phyloP scores from a whole-genome alignment of 2,888 invertebrate species.

The Euproctis similis region DNA sequence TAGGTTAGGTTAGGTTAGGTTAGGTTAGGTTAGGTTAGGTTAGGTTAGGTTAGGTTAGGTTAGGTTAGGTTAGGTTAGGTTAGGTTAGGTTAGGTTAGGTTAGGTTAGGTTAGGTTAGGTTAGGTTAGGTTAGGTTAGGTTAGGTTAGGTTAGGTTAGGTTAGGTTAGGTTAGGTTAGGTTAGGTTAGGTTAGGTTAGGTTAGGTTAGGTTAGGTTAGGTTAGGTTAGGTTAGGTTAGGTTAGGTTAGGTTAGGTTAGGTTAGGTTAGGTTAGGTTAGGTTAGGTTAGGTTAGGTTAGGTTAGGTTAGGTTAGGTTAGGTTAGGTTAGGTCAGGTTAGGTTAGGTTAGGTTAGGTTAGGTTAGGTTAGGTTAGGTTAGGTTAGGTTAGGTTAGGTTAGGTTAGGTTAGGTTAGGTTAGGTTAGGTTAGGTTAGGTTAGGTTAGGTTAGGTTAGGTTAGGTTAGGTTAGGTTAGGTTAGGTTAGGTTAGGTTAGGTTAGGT shows the following conservation, averaged over 20 bases:
- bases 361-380: too few species aligned
- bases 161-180: conserved; percentile 11
- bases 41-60: conserved; percentile 5
- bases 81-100: conserved; percentile 8
- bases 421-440: too few species aligned
- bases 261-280: conserved; percentile 22
- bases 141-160: conserved; percentile 13
- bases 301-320: too few species aligned
- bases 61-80: conserved; percentile 6
- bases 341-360: too few species aligned
- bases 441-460: too few species aligned
- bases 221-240: conserved; percentile 16
- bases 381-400: too few species aligned
- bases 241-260: conserved; percentile 19
- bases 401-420: too few species aligned
- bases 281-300: too few species aligned
- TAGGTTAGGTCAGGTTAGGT: too few species aligned
- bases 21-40: conserved; percentile 6
- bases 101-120: conserved; percentile 14
- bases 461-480: too few species aligned
- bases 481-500: too few species aligned
- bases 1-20: conserved; percentile 5
- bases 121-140: conserved; percentile 15
- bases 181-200: conserved; percentile 14
- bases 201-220: conserved; percentile 18